phyloP scores from a whole-genome alignment of 2,888 invertebrate genomes.

The Agriotes lineatus region DNA sequence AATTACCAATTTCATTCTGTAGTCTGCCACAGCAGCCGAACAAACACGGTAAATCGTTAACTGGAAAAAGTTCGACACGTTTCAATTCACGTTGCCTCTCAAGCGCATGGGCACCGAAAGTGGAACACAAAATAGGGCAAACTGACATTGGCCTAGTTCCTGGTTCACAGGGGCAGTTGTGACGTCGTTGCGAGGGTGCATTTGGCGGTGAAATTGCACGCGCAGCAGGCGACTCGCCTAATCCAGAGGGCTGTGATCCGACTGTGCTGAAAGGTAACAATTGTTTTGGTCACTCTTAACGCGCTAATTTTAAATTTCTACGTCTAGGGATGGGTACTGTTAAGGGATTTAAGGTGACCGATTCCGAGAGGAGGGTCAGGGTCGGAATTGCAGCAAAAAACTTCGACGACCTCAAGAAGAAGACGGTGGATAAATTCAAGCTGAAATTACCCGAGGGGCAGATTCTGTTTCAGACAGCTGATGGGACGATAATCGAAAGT shows the following conservation, averaged over 20 bases:
- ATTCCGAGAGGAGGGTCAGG: conserved; percentile 75
- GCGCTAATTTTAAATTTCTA: conserved; percentile 6
- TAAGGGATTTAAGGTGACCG: conserved; percentile 81
- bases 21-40: too few species aligned
- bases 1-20: too few species aligned
- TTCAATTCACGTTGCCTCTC: too few species aligned
- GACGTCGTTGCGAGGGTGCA: conserved; percentile 21
- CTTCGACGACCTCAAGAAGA: conserved; percentile 75
- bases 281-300: background rate
- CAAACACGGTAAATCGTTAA: too few species aligned
- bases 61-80: too few species aligned
- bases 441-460: conserved; percentile 55
- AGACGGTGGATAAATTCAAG: conserved; percentile 74
- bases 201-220: conserved; percentile 4
- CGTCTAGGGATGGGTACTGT: conserved; percentile 64
- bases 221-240: background rate
- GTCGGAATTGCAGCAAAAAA: conserved; percentile 79
- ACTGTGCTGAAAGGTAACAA: conserved; percentile 13
- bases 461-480: conserved; percentile 65
- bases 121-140: conserved; percentile 54
- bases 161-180: conserved; percentile 19
- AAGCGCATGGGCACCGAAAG: conserved; percentile 29
- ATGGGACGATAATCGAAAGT: conserved; percentile 79
- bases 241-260: conserved; percentile 10
- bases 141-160: conserved; percentile 59